phyloP scores from a whole-genome alignment of 1,140 invertebrate species.

The Lepidurus apus region DNA sequence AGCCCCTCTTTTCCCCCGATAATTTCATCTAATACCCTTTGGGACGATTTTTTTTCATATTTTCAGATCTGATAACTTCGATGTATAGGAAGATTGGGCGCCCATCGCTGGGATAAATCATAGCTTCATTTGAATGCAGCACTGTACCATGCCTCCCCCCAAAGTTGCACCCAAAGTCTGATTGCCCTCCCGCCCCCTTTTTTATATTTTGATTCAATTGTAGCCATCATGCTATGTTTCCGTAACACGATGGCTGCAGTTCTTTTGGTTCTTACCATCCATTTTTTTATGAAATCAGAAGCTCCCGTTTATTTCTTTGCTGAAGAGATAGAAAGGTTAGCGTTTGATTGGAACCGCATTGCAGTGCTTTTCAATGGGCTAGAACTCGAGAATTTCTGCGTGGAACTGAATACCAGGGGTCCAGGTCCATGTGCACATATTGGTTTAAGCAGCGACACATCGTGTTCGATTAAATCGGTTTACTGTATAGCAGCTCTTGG shows the following conservation, averaged over 20 bases:
- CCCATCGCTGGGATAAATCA: background rate
- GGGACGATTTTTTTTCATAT: background rate
- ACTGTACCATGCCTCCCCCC: background rate
- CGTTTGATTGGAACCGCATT: background rate
- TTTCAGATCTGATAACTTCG: background rate
- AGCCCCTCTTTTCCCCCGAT: background rate
- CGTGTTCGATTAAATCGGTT: constrained; percentile 9
- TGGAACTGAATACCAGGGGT: no score
- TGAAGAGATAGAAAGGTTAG: background rate
- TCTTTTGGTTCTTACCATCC: background rate
- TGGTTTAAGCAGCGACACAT: background rate
- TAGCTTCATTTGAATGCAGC: constrained; percentile 9
- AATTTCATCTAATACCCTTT: background rate
- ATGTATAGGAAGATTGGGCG: background rate
- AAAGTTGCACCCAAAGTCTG: constrained; percentile 4
- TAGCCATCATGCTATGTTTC: background rate
- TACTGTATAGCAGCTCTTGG: background rate
- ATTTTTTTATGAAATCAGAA: background rate
- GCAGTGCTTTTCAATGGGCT: background rate
- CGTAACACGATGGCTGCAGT: background rate
- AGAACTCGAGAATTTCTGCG: no score
- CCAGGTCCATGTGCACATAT: background rate
- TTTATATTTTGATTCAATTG: constrained; percentile 19
- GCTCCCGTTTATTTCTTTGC: background rate
- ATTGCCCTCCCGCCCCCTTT: background rate